Percentiles rank a stretch among this genome's conserved stretches.
Evolutionary conservation across 2,113 vertebrate genomes (phyloP).

Genomic region (Gobiocypris rarus): DNA sequence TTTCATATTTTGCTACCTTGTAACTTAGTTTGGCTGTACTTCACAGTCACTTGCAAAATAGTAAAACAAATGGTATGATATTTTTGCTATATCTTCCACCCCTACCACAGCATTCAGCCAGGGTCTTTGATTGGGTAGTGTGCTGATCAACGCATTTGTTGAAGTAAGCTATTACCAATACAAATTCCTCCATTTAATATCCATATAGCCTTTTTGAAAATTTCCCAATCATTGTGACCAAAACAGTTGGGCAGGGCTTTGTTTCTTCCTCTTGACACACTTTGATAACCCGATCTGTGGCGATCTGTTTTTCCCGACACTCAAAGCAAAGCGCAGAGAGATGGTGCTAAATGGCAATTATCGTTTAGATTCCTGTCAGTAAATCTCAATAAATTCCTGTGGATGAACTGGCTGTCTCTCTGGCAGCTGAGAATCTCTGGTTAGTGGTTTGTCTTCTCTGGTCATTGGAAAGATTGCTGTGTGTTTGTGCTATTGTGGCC

Average conservation of each 20-base stretch:
- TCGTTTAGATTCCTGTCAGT: constrained; percentile 5
- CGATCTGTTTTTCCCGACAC: neutral
- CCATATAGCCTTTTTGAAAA: neutral
- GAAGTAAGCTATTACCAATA: neutral
- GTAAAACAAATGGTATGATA: no score
- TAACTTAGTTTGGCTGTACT: no score
- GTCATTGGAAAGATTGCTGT: constrained; percentile 33
- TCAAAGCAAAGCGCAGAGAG: neutral
- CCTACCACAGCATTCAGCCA: neutral
- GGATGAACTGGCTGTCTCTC: neutral
- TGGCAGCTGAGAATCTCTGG: constrained; percentile 39
- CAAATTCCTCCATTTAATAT: neutral
- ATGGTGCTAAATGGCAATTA: constrained; percentile 7
- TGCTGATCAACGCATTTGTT: neutral
- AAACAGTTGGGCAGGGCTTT: constrained; percentile 11
- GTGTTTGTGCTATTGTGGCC: constrained; percentile 47
- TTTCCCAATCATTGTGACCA: neutral
- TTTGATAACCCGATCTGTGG: neutral
- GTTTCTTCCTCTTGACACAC: neutral
- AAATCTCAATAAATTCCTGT: constrained; percentile 28
- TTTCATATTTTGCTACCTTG: no score
- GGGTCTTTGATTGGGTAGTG: neutral
- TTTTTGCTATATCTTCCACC: no score
- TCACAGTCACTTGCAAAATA: no score
- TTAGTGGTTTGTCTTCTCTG: constrained; percentile 40